These are phyloP conservation scores for Phania funesta DNA, from an alignment of 2,888 invertebrate genomes.

Conservation along the genomic window DNA sequence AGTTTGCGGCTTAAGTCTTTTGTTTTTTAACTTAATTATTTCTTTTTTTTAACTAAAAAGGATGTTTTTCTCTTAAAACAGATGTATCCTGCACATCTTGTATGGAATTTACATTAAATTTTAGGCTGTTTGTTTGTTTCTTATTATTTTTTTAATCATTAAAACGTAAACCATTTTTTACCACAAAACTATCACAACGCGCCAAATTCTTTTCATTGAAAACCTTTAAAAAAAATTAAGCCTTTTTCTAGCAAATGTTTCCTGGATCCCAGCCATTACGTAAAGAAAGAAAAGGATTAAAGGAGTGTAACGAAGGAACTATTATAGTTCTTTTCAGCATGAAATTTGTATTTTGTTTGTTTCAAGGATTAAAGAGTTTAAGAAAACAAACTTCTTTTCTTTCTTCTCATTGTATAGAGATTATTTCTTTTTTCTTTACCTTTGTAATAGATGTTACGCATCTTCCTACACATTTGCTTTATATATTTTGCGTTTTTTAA, in stretches of 20 bases:
- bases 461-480: constrained; percentile 61
- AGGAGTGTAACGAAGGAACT: constrained; percentile 8
- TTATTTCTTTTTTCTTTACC: constrained; percentile 15
- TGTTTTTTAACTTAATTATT: background rate
- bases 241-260: constrained; percentile 58
- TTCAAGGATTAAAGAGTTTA: constrained; percentile 58
- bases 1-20: constrained; percentile 43
- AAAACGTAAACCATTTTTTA: constrained; percentile 31
- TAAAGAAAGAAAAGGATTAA: constrained; percentile 33
- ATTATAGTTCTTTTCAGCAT: background rate
- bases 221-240: constrained; percentile 24
- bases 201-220: constrained; percentile 24
- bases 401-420: background rate
- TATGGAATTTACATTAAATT: constrained; percentile 1
- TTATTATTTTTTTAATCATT: background rate
- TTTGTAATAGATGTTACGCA: constrained; percentile 17
- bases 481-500: constrained; percentile 6
- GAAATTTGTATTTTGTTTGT: background rate
- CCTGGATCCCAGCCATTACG: constrained; percentile 1
- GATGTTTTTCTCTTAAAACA: constrained; percentile 18
- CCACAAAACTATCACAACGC: constrained; percentile 55
- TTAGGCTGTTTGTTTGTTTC: background rate
- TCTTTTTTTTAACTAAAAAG: background rate
- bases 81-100: constrained; percentile 55
- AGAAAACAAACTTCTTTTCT: constrained; percentile 52